Conservation (phyloP, 2,888 invertebrate genomes). For the Phortica magna region DNA sequence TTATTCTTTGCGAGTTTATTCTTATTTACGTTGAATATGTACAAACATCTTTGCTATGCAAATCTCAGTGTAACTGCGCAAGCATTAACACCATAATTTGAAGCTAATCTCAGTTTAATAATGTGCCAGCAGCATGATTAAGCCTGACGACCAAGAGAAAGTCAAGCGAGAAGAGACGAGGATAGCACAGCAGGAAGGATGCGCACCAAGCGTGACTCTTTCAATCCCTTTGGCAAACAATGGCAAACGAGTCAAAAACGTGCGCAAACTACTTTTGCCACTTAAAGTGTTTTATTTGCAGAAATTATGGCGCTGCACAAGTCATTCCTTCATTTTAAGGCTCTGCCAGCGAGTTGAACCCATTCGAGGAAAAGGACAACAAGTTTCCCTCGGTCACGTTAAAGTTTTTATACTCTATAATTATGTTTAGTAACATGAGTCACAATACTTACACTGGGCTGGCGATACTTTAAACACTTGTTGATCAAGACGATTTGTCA, state of each 20-base stretch:
- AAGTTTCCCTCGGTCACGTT: too few relatives aligned
- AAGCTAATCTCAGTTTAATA: constrained; percentile 7
- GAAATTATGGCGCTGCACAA: neutral
- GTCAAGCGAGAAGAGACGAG: neutral
- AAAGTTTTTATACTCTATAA: too few relatives aligned
- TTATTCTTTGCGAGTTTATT: neutral
- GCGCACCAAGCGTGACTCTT: neutral
- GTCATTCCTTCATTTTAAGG: neutral
- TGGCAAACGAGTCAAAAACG: neutral
- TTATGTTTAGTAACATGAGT: too few relatives aligned
- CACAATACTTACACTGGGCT: too few relatives aligned
- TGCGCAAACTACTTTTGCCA: constrained; percentile 7
- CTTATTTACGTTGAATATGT: neutral
- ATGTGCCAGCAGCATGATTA: neutral
- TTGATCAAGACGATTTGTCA: too few relatives aligned
- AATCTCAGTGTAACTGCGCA: neutral
- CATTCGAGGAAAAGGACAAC: too few relatives aligned
- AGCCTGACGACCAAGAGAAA: neutral
- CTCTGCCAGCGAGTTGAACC: too few relatives aligned
- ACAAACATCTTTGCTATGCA: neutral
- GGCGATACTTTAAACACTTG: too few relatives aligned
- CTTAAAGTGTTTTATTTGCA: constrained; percentile 4
- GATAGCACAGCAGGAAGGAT: neutral
- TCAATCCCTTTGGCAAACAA: constrained; percentile 1
- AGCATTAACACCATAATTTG: constrained; percentile 12